Percentiles rank a stretch among this genome's conserved stretches.
These are phyloP conservation scores for Microplitis manilae DNA, from an alignment of 2,888 invertebrate species.

Conservation along the genomic window DNA sequence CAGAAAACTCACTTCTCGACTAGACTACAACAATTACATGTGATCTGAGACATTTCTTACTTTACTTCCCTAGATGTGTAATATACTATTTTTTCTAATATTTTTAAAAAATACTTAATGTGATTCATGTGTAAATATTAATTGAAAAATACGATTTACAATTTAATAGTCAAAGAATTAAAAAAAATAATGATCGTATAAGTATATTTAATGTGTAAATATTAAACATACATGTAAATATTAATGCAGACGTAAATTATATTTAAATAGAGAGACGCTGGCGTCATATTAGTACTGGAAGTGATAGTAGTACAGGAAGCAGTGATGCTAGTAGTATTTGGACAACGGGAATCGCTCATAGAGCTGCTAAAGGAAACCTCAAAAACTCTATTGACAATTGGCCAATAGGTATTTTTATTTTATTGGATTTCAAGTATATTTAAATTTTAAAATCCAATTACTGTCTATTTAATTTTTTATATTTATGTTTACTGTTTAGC, in stretches of 20 bases:
- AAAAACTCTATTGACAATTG: constrained; percentile 58
- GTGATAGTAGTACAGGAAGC: constrained; percentile 67
- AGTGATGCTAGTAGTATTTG: constrained; percentile 65
- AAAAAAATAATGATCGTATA: too few species aligned
- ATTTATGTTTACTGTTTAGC: constrained; percentile 19
- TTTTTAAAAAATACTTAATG: too few species aligned
- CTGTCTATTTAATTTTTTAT: too few species aligned
- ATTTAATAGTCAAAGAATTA: too few species aligned
- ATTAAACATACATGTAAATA: neutral
- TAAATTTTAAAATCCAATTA: neutral
- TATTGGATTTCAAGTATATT: neutral
- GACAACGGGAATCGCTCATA: constrained; percentile 64
- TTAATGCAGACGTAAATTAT: constrained; percentile 2
- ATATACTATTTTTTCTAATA: too few species aligned
- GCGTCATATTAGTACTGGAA: constrained; percentile 66
- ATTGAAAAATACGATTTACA: too few species aligned
- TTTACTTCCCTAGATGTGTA: too few species aligned
- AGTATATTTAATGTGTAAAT: neutral
- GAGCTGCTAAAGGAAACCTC: constrained; percentile 50
- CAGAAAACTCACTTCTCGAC: too few species aligned
- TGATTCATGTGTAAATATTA: too few species aligned
- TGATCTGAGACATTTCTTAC: too few species aligned
- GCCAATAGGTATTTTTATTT: constrained; percentile 47
- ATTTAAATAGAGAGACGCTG: constrained; percentile 60
- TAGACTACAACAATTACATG: too few species aligned